These are phyloP conservation scores for Bombus balteatus DNA, from an alignment of 1,140 invertebrate species.

Conservation along the genomic window DNA sequence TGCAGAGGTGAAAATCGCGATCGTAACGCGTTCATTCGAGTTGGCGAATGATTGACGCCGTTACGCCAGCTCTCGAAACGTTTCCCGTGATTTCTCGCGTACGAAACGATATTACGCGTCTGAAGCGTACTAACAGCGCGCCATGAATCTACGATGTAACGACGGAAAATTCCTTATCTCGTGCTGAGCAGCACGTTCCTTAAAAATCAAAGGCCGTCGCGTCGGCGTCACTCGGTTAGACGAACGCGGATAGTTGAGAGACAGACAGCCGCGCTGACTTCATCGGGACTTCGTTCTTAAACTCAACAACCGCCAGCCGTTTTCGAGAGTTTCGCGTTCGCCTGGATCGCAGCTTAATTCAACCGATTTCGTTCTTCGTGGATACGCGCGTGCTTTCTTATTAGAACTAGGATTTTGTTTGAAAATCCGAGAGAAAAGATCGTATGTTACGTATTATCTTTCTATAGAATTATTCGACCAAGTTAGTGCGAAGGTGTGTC, in stretches of 20 bases:
- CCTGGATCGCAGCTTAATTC: not conserved
- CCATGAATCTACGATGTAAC: slow-evolving; percentile 51
- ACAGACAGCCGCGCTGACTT: slow-evolving; percentile 12
- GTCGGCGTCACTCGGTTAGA: slow-evolving; percentile 58
- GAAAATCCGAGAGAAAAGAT: not conserved
- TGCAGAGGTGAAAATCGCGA: not conserved
- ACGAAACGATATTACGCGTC: slow-evolving; percentile 56
- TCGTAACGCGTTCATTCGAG: not conserved
- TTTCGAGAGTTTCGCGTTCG: not conserved
- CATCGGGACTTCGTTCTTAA: too few relatives aligned
- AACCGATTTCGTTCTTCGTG: not conserved
- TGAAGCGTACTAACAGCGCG: slow-evolving; percentile 34
- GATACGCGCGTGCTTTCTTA: not conserved
- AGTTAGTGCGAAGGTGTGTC: too few relatives aligned
- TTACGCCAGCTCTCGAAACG: not conserved
- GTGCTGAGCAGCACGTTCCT: slow-evolving; percentile 51
- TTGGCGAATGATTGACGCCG: not conserved
- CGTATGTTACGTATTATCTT: not conserved
- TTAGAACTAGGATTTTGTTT: not conserved
- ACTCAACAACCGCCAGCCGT: not conserved
- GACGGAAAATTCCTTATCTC: slow-evolving; percentile 77
- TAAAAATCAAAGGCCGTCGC: slow-evolving; percentile 72
- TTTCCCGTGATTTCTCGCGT: not conserved
- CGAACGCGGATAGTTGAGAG: slow-evolving; percentile 30
- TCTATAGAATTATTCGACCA: not conserved